Conservation (phyloP, 2,888 invertebrate species). For the Malacosoma neustria region DNA sequence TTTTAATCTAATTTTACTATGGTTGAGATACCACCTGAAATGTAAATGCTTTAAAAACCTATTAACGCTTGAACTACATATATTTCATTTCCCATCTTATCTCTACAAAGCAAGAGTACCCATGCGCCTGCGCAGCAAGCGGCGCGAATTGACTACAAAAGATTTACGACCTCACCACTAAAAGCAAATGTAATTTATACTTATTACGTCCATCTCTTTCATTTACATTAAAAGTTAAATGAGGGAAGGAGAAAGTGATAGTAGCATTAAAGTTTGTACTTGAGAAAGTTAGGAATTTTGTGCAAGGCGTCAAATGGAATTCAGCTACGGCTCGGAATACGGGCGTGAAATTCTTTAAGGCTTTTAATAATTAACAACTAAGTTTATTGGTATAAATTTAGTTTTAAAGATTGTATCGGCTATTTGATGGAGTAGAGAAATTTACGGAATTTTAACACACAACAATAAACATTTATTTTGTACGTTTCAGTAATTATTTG, state of each 20-base stretch:
- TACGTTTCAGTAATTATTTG: background rate
- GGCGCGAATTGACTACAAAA: constrained; percentile 43
- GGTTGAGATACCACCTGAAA: too few species aligned
- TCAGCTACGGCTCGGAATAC: background rate
- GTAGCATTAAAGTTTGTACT: constrained; percentile 1
- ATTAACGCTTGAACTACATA: background rate
- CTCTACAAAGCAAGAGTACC: background rate
- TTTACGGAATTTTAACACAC: background rate
- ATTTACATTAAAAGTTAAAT: constrained; percentile 10
- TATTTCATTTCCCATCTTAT: constrained; percentile 5
- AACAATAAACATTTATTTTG: background rate
- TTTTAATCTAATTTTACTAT: too few species aligned
- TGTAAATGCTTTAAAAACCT: background rate
- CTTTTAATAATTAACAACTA: background rate
- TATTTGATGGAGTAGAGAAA: background rate
- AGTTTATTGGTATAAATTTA: background rate
- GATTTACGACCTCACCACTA: constrained; percentile 47
- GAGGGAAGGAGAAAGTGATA: constrained; percentile 14
- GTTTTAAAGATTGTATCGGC: background rate
- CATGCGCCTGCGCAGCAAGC: constrained; percentile 38
- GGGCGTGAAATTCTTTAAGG: background rate
- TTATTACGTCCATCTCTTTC: constrained; percentile 25
- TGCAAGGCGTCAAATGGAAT: background rate
- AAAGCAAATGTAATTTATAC: constrained; percentile 47
- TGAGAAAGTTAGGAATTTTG: constrained; percentile 3